phyloP scores from a whole-genome alignment of 2,797 vertebrate genomes.

The Pipistrellus nathusii region DNA sequence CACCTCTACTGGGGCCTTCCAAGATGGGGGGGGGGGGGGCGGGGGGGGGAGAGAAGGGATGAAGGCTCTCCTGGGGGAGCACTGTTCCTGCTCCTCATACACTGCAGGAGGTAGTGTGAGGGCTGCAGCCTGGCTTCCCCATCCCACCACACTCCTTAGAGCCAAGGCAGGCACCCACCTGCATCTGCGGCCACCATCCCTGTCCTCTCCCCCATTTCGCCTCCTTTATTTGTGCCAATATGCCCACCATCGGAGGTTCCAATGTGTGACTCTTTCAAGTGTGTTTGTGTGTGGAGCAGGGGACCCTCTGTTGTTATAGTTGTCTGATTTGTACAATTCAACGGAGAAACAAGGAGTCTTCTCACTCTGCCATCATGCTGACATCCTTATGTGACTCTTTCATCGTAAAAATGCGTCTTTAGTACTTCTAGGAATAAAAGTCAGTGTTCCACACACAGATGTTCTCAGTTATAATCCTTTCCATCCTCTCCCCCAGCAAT shows the following conservation, averaged over 20 bases:
- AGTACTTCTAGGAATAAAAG: background rate
- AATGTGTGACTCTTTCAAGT: background rate
- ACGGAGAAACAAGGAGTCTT: background rate
- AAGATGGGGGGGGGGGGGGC: background rate
- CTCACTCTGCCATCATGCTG: background rate
- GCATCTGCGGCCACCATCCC: background rate
- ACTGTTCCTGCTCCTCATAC: background rate
- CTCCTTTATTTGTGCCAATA: background rate
- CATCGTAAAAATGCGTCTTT: background rate
- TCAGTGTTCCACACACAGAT: background rate
- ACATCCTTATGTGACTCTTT: background rate
- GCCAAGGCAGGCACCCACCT: background rate
- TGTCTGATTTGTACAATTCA: background rate
- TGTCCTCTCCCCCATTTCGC: background rate
- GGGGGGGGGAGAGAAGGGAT: background rate
- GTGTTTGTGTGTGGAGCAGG: background rate
- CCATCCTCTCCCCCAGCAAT: background rate
- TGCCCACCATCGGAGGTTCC: background rate
- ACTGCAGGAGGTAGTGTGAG: background rate
- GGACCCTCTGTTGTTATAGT: background rate
- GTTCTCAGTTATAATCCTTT: conserved; percentile 38
- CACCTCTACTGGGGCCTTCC: background rate
- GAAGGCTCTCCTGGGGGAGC: background rate
- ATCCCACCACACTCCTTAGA: background rate
- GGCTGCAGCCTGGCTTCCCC: background rate